Conservation (phyloP, 2,888 invertebrate species). For the Melipona beecheii region DNA sequence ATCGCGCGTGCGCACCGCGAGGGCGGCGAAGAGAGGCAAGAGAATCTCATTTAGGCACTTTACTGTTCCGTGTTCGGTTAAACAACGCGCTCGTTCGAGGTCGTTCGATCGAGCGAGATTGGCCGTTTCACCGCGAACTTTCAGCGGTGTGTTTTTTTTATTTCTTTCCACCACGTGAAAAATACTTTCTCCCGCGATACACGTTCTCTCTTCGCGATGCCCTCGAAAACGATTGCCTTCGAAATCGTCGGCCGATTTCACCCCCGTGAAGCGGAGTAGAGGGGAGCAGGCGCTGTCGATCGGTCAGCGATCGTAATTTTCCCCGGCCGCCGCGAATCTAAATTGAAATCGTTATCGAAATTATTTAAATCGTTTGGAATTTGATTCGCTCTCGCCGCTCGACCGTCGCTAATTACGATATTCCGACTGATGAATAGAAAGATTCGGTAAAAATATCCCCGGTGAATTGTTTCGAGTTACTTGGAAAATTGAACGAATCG, state of each 20-base stretch:
- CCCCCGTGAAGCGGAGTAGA: conserved; percentile 35
- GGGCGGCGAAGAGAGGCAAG: conserved; percentile 11
- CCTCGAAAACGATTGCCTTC: conserved; percentile 53
- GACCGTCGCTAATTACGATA: conserved; percentile 18
- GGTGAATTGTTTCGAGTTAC: too few relatives aligned
- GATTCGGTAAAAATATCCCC: neutral
- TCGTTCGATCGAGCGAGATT: conserved; percentile 64
- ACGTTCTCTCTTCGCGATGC: conserved; percentile 14
- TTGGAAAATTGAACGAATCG: too few relatives aligned
- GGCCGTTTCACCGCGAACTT: conserved; percentile 52
- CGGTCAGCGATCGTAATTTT: conserved; percentile 39
- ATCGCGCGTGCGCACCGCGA: conserved; percentile 1
- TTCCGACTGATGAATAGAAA: neutral
- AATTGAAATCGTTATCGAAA: conserved; percentile 51
- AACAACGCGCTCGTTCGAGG: conserved; percentile 60
- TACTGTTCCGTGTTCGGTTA: conserved; percentile 49
- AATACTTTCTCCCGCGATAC: conserved; percentile 39
- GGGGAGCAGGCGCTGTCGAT: neutral
- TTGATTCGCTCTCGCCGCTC: conserved; percentile 12
- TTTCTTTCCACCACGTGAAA: conserved; percentile 2
- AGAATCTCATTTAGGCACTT: conserved; percentile 62
- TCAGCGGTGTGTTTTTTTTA: conserved; percentile 7
- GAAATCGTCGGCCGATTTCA: conserved; percentile 27
- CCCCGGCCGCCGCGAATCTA: conserved; percentile 28
- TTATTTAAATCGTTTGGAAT: conserved; percentile 42